phyloP scores from a whole-genome alignment of 2,113 vertebrate genomes.

The Sorex araneus region DNA sequence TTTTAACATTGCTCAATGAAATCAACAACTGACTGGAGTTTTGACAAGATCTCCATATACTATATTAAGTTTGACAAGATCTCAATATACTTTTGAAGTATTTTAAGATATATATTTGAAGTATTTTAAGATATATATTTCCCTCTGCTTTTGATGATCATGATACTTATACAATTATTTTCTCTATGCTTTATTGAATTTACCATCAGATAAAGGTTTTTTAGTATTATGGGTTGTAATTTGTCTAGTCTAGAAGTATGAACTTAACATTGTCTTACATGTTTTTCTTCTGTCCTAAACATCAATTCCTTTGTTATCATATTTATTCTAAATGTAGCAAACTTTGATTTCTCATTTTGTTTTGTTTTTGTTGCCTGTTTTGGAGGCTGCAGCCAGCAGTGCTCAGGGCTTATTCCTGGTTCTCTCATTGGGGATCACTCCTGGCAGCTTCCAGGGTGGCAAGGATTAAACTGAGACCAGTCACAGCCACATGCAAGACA shows the following conservation, averaged over 20 bases:
- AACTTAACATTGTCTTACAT: conserved; percentile 5
- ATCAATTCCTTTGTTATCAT: background rate
- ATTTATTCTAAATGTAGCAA: background rate
- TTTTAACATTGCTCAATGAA: background rate
- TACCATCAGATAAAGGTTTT: background rate
- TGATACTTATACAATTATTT: background rate
- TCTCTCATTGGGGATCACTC: too few species aligned
- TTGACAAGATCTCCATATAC: background rate
- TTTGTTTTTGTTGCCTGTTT: too few species aligned
- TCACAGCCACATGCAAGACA: too few species aligned
- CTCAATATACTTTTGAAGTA: background rate
- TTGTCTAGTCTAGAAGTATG: background rate
- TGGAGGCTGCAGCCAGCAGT: too few species aligned
- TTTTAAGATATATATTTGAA: conserved; percentile 19
- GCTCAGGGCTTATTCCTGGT: too few species aligned
- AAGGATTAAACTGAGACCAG: too few species aligned
- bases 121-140: background rate
- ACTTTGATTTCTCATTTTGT: too few species aligned
- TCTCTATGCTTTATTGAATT: conserved; percentile 22
- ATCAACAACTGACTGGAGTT: background rate
- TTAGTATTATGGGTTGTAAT: background rate
- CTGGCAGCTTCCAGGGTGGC: too few species aligned
- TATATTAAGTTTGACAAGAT: background rate
- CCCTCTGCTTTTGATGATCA: background rate
- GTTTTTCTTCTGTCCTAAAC: background rate